A percentile compares a stretch with the other conserved stretches of the same genome.
These are phyloP conservation scores for Eumacrocentrus americanus DNA, from an alignment of 2,888 invertebrate genomes.

Conservation along the genomic window DNA sequence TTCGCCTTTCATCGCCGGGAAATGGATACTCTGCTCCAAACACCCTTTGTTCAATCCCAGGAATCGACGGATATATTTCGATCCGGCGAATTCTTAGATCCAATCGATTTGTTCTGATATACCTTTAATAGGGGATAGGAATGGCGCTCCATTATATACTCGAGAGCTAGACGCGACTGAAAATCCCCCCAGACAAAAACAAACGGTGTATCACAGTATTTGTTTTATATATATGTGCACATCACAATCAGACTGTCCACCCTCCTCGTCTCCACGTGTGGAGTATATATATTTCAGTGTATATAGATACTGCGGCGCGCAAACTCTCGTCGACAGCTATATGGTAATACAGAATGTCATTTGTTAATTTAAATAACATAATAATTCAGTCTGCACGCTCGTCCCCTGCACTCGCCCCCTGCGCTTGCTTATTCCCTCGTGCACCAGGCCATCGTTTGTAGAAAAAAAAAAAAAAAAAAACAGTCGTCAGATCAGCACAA, in stretches of 20 bases:
- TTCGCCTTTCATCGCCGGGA: slow-evolving; percentile 25
- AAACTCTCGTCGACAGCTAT: slow-evolving; percentile 44
- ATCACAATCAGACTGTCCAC: too few relatives aligned
- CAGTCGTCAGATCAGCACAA: too few relatives aligned
- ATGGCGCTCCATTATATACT: neutral
- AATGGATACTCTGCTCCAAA: slow-evolving; percentile 26
- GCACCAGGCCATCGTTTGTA: slow-evolving; percentile 29
- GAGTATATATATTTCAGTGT: too few relatives aligned
- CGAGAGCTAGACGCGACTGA: neutral
- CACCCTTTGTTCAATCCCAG: slow-evolving; percentile 29
- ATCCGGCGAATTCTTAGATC: slow-evolving; percentile 13
- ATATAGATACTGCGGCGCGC: slow-evolving; percentile 45
- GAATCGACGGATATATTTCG: slow-evolving; percentile 13
- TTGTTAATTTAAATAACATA: slow-evolving; percentile 59
- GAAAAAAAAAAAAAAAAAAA: neutral
- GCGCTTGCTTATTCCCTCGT: too few relatives aligned
- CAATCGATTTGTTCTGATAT: slow-evolving; percentile 11
- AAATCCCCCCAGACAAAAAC: neutral
- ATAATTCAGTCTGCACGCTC: slow-evolving; percentile 58
- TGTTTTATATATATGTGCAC: neutral
- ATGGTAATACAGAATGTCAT: slow-evolving; percentile 57
- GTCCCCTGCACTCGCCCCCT: too few relatives aligned
- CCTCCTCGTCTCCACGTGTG: too few relatives aligned
- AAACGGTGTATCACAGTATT: too few relatives aligned
- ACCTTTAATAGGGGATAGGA: neutral